Evolutionary conservation across 2,888 invertebrate genomes (phyloP).

Genomic region (Amphipyra berbera): DNA sequence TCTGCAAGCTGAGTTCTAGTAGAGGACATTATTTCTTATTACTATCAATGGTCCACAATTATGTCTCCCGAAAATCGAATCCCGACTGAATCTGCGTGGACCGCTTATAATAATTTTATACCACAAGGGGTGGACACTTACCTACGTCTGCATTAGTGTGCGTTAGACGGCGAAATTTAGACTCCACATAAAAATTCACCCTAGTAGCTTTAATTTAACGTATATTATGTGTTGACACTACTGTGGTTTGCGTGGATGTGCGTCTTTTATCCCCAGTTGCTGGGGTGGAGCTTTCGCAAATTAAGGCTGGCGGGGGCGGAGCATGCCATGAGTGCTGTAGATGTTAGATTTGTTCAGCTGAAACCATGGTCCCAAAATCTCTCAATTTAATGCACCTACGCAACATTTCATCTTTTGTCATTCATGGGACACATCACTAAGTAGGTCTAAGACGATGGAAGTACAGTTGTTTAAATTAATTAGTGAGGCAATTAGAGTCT

Average conservation of each 20-base stretch:
- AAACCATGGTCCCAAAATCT: too few species aligned
- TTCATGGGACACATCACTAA: too few species aligned
- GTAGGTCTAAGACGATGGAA: too few species aligned
- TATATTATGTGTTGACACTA: conserved; percentile 52
- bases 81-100: conserved; percentile 66
- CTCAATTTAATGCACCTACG: too few species aligned
- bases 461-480: too few species aligned
- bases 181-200: conserved; percentile 32
- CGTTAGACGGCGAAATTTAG: conserved; percentile 23
- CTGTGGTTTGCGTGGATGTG: conserved; percentile 39
- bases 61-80: conserved; percentile 51
- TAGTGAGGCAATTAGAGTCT: too few species aligned
- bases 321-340: conserved; percentile 32
- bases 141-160: conserved; percentile 52
- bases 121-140: conserved; percentile 71
- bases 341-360: background rate
- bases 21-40: conserved; percentile 72
- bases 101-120: conserved; percentile 77
- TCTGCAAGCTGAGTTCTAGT: conserved; percentile 91
- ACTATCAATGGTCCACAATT: conserved; percentile 13
- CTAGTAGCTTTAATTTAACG: conserved; percentile 57
- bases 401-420: too few species aligned
- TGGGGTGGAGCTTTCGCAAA: conserved; percentile 75
- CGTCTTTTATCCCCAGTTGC: conserved; percentile 62
- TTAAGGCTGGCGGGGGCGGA: conserved; percentile 71